Evolutionary conservation across 1,140 invertebrate genomes (phyloP), one percentile per base, ranked within the genome.

Genomic region (Cyclargus thomasi): DNA sequence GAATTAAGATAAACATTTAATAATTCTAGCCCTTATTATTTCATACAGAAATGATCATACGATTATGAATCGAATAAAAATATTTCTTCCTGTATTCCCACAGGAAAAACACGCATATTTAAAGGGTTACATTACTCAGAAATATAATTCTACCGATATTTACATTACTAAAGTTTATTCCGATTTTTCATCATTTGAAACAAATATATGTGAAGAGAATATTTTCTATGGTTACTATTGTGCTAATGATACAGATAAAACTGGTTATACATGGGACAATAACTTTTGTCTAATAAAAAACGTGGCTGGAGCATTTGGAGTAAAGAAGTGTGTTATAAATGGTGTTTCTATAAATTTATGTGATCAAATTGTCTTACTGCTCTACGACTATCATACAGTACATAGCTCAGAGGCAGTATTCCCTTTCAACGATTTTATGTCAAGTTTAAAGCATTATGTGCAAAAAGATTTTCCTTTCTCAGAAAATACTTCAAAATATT

Each of bases 301-400:
- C 39, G 20, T 47, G 14, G 10, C 62, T 53, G 64, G 57, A 20
- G 57, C 59, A 64, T 67, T 66, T n/a, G 62, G 65, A 67, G 76
- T 87, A 57, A 74, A 69, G 21, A 72, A 74, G 57, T 70, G 86
- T 62, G 21, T 78, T 64, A 67, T 88, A 47, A 74, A 78, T 74
- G 70, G 75, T 23, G 75, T 68, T 53, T 23, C 65, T 63, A 70
- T 75, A 39, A 67, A 65, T 47, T 47, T 63, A 29, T 76, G 55
- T 67, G 66, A 68, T 64, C 81, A 74, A 53, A 81, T 70, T 65
- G 74, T 86, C 22, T 66, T 85, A 62, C 74, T 89, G 66, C 64
- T 80, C 5, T 89, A 89, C 76, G 82, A 89, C 62, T 76, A 80
- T 67, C 35, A 86, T 53, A 82, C 72, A 76, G 68, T 87, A 0